Evolutionary conservation across 2,797 vertebrate species (phyloP), one percentile per base, ranked within the genome.

Genomic region (Lagodon rhomboides): DNA sequence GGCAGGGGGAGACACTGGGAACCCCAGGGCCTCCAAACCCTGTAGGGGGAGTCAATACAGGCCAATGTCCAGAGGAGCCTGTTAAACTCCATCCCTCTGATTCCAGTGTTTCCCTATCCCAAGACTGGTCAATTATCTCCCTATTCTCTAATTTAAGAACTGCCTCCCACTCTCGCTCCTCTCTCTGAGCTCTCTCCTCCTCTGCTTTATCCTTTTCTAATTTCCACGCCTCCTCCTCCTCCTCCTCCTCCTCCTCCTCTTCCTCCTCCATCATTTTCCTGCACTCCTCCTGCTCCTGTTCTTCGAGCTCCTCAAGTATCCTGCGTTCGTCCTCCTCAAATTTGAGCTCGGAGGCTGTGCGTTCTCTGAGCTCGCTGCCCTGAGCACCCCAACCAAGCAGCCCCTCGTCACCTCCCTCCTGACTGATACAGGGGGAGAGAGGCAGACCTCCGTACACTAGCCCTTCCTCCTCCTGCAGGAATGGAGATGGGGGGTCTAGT

Each of bases 361-460:
- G 97, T 74, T 97, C 95, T 90, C 97, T 92, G 62, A 99, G 95
- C 16, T 93, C 91, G 0, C 85, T 46, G 0, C 82, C 81, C 49
- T 80, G 87, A 30, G 82, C 70, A 0, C 77, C 83, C 95, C 95
- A 96, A 49, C 89, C 92, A 2, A 96, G 92, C 7, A 96, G 91
- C 0, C 95, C 95, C 3, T 96, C 95, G 70, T 96, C 96, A 74
- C 96, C 94, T 55, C 97, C 96, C 79, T 99, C 97, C 61, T 98
- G 97, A 55, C 98, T 99, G 75, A 98, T 87, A 86, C 97, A 99
- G 13, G 98, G 98, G 3, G 98, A 98, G 3, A 98, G 95, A 73
- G 97, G 97, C n/a, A 96, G 85, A 4, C 95, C 96, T 8, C 91
- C 90, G 18, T 95, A 95, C 3, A 83, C 53, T 9, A 94, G 68